A percentile compares a stretch with the other conserved stretches of the same genome.
Evolutionary conservation across 2,888 invertebrate species (phyloP).

Genomic region (Limnephilus marmoratus): DNA sequence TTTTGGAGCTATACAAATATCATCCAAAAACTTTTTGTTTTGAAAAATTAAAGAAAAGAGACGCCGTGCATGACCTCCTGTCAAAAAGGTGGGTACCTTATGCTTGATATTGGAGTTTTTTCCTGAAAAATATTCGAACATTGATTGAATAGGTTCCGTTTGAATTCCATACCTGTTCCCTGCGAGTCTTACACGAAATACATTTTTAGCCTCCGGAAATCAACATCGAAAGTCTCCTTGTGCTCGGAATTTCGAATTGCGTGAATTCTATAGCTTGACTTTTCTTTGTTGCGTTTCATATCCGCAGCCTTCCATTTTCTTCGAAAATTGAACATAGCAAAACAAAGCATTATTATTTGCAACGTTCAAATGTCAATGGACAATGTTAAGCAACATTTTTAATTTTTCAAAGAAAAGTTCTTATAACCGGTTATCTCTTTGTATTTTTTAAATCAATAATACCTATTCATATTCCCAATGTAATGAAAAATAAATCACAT

Average conservation of each 20-base stretch:
- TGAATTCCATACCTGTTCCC: constrained; percentile 21
- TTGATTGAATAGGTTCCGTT: constrained; percentile 24
- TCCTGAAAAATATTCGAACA: constrained; percentile 14
- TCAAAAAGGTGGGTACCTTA: neutral
- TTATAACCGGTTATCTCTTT: too few species aligned
- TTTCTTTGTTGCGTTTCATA: constrained; percentile 28
- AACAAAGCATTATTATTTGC: neutral
- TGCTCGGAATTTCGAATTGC: constrained; percentile 41
- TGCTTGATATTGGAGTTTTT: neutral
- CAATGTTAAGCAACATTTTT: neutral
- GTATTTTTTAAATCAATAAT: too few species aligned
- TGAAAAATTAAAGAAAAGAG: neutral
- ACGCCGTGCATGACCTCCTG: neutral
- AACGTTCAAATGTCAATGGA: neutral
- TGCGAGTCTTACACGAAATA: constrained; percentile 32
- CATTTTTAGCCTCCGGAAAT: constrained; percentile 40
- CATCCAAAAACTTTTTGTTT: neutral
- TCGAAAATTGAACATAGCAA: neutral
- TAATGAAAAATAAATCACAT: too few species aligned
- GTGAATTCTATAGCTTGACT: constrained; percentile 26
- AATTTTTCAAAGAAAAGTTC: too few species aligned
- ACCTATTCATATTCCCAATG: too few species aligned
- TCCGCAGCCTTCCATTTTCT: neutral
- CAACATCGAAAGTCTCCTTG: constrained; percentile 41
- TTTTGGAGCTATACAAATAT: neutral